A percentile compares a stretch with the other conserved stretches of the same genome.
phyloP scores from a whole-genome alignment of 2,113 vertebrate genomes.

The Sapajus apella region DNA sequence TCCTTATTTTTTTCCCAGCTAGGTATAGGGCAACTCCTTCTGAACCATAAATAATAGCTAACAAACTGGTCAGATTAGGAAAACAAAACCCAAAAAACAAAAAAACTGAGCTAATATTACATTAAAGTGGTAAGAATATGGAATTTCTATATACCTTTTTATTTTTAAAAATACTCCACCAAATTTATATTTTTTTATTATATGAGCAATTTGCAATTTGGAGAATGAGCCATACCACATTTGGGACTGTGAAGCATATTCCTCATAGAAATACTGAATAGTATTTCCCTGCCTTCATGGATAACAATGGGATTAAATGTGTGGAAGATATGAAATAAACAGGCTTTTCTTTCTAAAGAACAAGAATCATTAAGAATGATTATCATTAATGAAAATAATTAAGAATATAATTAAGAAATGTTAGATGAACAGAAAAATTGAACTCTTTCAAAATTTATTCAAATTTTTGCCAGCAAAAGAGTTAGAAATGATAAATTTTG shows the following conservation, averaged over 20 bases:
- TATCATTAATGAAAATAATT: no score
- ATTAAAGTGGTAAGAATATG: not conserved
- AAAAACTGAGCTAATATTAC: not conserved
- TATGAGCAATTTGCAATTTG: not conserved
- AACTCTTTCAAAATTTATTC: not conserved
- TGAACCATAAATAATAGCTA: not conserved
- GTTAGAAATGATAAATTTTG: not conserved
- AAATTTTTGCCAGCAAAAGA: not conserved
- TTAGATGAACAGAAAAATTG: not conserved
- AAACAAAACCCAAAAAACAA: not conserved
- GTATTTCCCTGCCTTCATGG: not conserved
- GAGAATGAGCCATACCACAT: not conserved
- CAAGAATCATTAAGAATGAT: not conserved
- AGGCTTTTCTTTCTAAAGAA: constrained; percentile 20
- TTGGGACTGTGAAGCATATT: not conserved
- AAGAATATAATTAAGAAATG: not conserved
- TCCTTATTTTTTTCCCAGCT: not conserved
- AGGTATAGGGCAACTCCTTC: not conserved
- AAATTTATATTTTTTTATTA: not conserved
- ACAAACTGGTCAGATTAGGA: not conserved
- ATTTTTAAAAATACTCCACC: not conserved
- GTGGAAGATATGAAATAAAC: not conserved
- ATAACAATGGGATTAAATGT: not conserved
- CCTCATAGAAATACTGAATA: not conserved
- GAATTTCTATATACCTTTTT: not conserved